These are phyloP conservation scores for Epicampocera succincta DNA, from an alignment of 2,888 invertebrate genomes.

Conservation along the genomic window DNA sequence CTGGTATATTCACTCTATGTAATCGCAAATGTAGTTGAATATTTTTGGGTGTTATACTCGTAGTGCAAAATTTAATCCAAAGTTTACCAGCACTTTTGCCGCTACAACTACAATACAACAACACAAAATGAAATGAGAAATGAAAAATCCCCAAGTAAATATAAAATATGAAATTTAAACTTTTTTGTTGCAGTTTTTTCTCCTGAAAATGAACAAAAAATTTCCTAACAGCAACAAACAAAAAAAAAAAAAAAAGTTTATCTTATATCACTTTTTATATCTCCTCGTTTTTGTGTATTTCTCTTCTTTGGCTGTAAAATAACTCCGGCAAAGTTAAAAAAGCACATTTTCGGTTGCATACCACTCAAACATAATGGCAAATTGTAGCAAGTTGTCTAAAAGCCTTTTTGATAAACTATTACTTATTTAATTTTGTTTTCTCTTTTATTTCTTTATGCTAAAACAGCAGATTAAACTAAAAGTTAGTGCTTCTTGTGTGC, in stretches of 20 bases:
- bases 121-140: background rate
- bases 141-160: conserved; percentile 75
- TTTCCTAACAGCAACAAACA: conserved; percentile 21
- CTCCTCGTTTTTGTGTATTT: no score
- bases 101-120: conserved; percentile 10
- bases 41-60: conserved; percentile 31
- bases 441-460: conserved; percentile 8
- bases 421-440: conserved; percentile 12
- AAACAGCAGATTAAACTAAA: conserved; percentile 58
- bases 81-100: background rate
- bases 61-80: conserved; percentile 4
- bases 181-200: conserved; percentile 36
- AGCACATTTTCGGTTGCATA: conserved; percentile 48
- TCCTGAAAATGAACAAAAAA: conserved; percentile 23
- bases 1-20: no score
- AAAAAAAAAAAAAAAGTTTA: no score
- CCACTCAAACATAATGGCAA: conserved; percentile 62
- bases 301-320: background rate
- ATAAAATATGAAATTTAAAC: conserved; percentile 78
- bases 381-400: conserved; percentile 67
- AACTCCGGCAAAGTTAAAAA: conserved; percentile 35
- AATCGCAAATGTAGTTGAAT: background rate
- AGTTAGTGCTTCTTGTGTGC: conserved; percentile 37
- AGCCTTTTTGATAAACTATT: conserved; percentile 66
- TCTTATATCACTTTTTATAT: background rate